A percentile compares a stretch with the other conserved stretches of the same genome.
phyloP scores from a whole-genome alignment of 2,113 vertebrate species.

The Megaceryle torquata region DNA sequence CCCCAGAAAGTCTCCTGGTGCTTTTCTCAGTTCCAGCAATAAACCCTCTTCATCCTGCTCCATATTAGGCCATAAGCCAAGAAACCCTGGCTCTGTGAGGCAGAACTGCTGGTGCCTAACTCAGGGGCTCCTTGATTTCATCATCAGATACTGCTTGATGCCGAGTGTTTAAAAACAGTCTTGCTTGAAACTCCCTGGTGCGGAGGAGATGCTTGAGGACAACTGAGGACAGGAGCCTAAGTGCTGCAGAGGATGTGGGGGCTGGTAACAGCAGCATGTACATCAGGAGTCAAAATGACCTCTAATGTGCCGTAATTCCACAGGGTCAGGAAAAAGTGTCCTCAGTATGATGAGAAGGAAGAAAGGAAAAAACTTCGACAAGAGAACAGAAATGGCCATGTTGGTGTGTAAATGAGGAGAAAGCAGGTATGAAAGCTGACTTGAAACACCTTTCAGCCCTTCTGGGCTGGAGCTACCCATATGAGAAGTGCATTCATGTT shows the following conservation, averaged over 20 bases:
- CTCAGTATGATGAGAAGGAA: conserved; percentile 71
- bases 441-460: neutral
- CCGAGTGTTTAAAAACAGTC: neutral
- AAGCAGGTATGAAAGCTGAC: conserved; percentile 33
- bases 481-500: neutral
- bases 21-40: neutral
- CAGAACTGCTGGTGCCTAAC: too few species aligned
- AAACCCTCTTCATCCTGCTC: neutral
- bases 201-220: neutral
- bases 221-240: neutral
- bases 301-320: neutral
- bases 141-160: neutral
- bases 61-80: neutral
- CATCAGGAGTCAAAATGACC: neutral
- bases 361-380: conserved; percentile 77
- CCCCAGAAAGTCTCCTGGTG: neutral
- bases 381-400: conserved; percentile 66
- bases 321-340: conserved; percentile 74
- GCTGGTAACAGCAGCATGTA: neutral
- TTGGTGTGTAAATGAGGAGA: conserved; percentile 60
- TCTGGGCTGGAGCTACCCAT: neutral
- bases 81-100: neutral
- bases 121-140: neutral
- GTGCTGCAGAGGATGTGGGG: neutral
- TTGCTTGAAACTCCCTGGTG: neutral